Percentiles rank a stretch among this genome's conserved stretches.
These are phyloP conservation scores for Masnerella sp. DNA, from an alignment of 2,888 invertebrate species.

Conservation along the genomic window DNA sequence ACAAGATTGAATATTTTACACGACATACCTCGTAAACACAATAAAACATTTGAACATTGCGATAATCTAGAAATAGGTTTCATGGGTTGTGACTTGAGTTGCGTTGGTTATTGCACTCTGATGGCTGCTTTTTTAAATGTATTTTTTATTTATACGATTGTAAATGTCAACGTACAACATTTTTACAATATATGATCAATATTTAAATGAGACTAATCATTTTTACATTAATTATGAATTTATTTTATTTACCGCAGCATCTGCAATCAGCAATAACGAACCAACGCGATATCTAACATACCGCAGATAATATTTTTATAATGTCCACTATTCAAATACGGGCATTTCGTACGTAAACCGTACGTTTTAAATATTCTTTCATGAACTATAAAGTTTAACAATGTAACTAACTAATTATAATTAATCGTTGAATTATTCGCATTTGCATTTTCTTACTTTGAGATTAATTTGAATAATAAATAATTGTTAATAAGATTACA, in stretches of 20 bases:
- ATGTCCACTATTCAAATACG: conserved; percentile 25
- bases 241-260: conserved; percentile 14
- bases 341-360: conserved; percentile 11
- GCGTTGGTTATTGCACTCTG: conserved; percentile 39
- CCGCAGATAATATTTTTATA: conserved; percentile 42
- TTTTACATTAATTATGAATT: no score
- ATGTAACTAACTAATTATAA: no score
- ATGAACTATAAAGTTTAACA: no score
- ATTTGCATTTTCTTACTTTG: no score
- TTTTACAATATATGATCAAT: no score
- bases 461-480: no score
- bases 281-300: conserved; percentile 14
- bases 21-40: conserved; percentile 58
- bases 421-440: no score
- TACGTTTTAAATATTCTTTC: conserved; percentile 5
- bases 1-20: conserved; percentile 41
- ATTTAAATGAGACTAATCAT: no score
- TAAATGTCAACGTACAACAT: no score
- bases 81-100: conserved; percentile 49
- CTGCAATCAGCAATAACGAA: conserved; percentile 34
- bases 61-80: conserved; percentile 35
- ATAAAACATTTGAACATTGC: conserved; percentile 20
- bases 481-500: no score
- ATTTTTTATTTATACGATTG: background rate
- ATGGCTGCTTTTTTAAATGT: conserved; percentile 11